These are phyloP conservation scores for Ciona savignyi DNA, from an alignment of 23 tunicate species.

Conservation along the genomic window DNA sequence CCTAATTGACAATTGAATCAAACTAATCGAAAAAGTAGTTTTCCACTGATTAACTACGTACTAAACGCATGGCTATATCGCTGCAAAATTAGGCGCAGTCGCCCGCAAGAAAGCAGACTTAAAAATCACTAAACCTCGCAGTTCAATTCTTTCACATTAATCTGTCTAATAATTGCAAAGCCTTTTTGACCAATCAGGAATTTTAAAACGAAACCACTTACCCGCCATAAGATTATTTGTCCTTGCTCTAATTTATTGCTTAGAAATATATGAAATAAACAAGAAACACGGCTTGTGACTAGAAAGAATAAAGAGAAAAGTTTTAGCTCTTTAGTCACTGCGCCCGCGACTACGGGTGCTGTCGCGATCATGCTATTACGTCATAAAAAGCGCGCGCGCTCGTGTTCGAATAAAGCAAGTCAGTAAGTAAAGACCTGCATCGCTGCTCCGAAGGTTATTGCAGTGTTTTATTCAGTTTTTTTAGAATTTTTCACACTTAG, in stretches of 20 bases:
- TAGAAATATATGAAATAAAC: slow-evolving; percentile 78
- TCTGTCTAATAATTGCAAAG: background rate
- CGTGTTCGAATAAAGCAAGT: background rate
- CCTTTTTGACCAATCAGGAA: background rate
- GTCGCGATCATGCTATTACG: slow-evolving; percentile 9
- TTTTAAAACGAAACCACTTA: slow-evolving; percentile 27
- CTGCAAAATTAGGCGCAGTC: too few species aligned
- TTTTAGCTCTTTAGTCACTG: slow-evolving; percentile 63
- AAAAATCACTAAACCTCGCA: too few species aligned
- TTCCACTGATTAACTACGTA: too few species aligned
- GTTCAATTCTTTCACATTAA: too few species aligned
- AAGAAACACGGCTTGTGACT: slow-evolving; percentile 49
- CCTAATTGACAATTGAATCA: too few species aligned
- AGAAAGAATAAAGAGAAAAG: slow-evolving; percentile 87
- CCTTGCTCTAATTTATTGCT: slow-evolving; percentile 28
- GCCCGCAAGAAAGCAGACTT: too few species aligned
- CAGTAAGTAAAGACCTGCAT: too few species aligned
- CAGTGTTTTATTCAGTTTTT: too few species aligned
- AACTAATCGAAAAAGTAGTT: too few species aligned
- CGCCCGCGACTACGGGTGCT: slow-evolving; percentile 51
- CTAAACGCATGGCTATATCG: too few species aligned
- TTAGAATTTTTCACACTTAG: background rate
- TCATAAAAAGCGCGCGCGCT: slow-evolving; percentile 33
- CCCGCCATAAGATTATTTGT: slow-evolving; percentile 72
- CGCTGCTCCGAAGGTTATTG: too few species aligned